Base-by-base conservation (phyloP, 1,140 invertebrate species). In the Pantala flavescens region DNA sequence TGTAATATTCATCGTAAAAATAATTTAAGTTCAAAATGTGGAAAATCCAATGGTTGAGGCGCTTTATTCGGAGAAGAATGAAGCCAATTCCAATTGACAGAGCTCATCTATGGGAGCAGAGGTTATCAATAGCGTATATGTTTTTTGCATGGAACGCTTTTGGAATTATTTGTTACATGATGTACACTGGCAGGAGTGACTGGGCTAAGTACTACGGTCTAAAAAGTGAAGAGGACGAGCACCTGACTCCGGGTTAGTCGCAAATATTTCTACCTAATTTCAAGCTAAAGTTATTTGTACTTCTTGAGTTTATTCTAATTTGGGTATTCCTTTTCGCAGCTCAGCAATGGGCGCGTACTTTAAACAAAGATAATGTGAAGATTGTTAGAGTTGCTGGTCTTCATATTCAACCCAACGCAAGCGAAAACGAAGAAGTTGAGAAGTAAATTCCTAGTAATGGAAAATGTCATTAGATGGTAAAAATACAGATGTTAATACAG, bases 71-170 rank as follows among this genome's bases (percentile, higher is more conserved):
- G 9, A 83, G 83, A 73, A 81, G 86, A 77, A 89, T 86, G n/a
- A 87, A 83, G 76, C 88, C 87, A 3, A 88, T 90, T 76, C 83
- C 84, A 7, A 84, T 80, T 77, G 80, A 86, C 23, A 80, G 81
- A n/a, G 88, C 89, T 0, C 76, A 81, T 7, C 43, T 82, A 36
- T 88, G 86, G 86, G 89, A 88, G 80, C 79, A 84, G 0, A 83
- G 86, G 24, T 78, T 90, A 0, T 87, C 88, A 75, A 77, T 89
- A 71, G 80, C 80, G 0, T 90, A 90, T 80, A 84, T 84, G 14
- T 77, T 90, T 71, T 36, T 88, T 16, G 85, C 87, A 16, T 89
- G 88, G 87, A 87, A 90, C 82, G 86, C 87, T 0, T 87, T 90
- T 78, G 88, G 87, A 14, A 78, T 88, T 24, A 85, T 90, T 9